phyloP scores from a whole-genome alignment of 1,140 invertebrate genomes.

The Zaprionus ghesquierei region DNA sequence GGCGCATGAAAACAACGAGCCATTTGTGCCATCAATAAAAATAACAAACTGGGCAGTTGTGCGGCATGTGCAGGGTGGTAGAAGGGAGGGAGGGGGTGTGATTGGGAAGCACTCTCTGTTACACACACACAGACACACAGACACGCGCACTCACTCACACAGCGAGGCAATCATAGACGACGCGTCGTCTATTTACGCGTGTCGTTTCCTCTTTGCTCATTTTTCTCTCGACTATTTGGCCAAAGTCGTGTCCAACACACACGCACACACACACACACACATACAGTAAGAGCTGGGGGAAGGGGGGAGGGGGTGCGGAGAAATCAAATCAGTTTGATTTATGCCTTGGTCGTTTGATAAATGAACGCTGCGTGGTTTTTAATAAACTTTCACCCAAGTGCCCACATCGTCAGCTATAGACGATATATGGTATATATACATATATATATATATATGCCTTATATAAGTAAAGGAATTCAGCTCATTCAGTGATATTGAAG shows the following conservation, averaged over 20 bases:
- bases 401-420: neutral
- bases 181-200: neutral
- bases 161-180: conserved; percentile 1
- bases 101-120: neutral
- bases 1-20: conserved; percentile 44
- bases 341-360: conserved; percentile 7
- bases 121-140: neutral
- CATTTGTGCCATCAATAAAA: conserved; percentile 68
- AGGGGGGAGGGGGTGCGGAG: neutral
- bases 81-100: neutral
- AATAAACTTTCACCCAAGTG: neutral
- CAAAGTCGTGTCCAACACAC: conserved; percentile 7
- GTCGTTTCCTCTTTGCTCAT: conserved; percentile 13
- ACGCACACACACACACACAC: neutral
- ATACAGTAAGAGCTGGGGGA: neutral
- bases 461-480: neutral
- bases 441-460: neutral
- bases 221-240: neutral
- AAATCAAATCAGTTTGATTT: conserved; percentile 25
- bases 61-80: too few species aligned
- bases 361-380: neutral
- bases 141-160: neutral
- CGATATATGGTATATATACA: neutral
- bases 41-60: conserved; percentile 43
- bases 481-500: neutral